Percentiles rank a stretch among this genome's conserved stretches.
Conservation (phyloP, 2,113 vertebrate genomes). For the Verasper variegatus region DNA sequence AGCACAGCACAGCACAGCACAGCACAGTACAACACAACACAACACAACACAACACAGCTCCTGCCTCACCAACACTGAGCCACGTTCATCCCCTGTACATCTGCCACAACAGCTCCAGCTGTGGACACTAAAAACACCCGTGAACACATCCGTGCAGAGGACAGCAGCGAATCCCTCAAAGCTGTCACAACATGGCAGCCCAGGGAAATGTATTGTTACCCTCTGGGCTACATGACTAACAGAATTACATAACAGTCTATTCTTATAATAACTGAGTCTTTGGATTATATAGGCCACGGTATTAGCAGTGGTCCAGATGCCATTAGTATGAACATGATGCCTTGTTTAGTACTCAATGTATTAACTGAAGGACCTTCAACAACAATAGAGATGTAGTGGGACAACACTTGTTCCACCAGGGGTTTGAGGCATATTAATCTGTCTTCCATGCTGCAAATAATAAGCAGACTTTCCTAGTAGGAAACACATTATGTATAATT, state of each 20-base stretch:
- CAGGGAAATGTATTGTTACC: background rate
- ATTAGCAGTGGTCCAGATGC: constrained; percentile 12
- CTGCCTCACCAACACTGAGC: constrained; percentile 30
- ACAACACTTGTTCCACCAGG: no score
- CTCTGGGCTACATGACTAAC: constrained; percentile 11
- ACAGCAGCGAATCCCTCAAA: background rate
- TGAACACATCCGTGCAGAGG: constrained; percentile 12
- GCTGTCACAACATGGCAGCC: background rate
- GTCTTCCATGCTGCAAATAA: no score
- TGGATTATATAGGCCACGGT: constrained; percentile 29
- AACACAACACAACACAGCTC: background rate
- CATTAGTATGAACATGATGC: background rate
- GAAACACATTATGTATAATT: background rate
- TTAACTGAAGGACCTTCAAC: background rate
- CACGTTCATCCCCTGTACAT: constrained; percentile 43
- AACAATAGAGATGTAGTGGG: background rate
- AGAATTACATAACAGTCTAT: constrained; percentile 28
- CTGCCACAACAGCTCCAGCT: constrained; percentile 34
- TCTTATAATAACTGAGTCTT: constrained; percentile 25
- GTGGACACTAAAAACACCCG: constrained; percentile 27
- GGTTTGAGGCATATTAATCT: no score
- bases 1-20: background rate
- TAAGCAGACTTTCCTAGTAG: no score
- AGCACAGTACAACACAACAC: background rate
- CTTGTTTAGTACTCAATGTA: background rate